phyloP scores from a whole-genome alignment of 2,797 vertebrate species.

The Peromyscus attwateri region DNA sequence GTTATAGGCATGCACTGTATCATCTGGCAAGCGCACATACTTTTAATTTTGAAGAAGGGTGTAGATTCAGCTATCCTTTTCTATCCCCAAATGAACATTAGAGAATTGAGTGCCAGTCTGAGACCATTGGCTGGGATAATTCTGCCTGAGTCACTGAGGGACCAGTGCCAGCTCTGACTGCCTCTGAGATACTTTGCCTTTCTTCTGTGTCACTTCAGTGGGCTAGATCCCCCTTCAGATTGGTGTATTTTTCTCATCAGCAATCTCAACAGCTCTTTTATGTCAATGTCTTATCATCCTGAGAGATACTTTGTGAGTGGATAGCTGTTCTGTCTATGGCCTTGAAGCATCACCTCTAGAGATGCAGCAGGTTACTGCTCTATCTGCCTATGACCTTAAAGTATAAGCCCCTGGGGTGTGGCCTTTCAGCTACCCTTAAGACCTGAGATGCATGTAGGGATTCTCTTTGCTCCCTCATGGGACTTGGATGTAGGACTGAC shows the following conservation, averaged over 20 bases:
- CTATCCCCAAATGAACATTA: background rate
- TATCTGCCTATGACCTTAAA: too few species aligned
- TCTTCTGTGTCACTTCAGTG: background rate
- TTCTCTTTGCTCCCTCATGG: too few species aligned
- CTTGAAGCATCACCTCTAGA: too few species aligned
- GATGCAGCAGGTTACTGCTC: too few species aligned
- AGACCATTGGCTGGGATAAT: background rate
- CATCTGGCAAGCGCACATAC: background rate
- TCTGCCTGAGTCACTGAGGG: background rate
- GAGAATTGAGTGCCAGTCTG: background rate
- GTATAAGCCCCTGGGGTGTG: too few species aligned
- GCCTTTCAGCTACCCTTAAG: too few species aligned
- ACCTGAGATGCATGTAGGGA: too few species aligned
- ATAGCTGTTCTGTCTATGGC: too few species aligned
- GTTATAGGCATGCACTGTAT: background rate
- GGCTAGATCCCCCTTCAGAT: background rate
- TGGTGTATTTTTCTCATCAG: background rate
- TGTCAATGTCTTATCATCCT: background rate
- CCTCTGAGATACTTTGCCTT: background rate
- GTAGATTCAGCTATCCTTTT: constrained; percentile 1
- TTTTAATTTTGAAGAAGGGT: background rate
- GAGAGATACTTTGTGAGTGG: background rate
- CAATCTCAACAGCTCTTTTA: background rate
- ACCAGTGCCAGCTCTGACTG: background rate
- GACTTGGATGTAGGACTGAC: too few species aligned